phyloP scores from a whole-genome alignment of 2,113 vertebrate species.

The Gavia stellata region DNA sequence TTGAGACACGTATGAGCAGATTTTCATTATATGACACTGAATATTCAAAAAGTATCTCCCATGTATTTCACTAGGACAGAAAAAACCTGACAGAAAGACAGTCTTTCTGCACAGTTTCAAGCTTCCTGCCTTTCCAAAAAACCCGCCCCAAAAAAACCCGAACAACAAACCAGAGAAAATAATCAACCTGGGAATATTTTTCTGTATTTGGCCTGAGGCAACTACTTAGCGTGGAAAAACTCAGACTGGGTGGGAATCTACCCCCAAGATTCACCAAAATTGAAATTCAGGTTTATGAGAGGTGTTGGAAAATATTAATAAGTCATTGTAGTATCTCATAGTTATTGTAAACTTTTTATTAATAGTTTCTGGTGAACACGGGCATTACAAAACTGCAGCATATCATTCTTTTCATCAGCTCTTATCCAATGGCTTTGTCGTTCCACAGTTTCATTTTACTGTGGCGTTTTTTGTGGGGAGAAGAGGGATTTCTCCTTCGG shows the following conservation, averaged over 20 bases:
- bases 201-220: neutral
- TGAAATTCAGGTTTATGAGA: neutral
- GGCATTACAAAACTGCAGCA: neutral
- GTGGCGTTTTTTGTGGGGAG: neutral
- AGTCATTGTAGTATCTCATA: neutral
- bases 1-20: neutral
- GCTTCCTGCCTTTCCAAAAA: neutral
- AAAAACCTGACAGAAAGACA: neutral
- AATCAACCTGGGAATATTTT: neutral
- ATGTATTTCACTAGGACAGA: neutral
- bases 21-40: neutral
- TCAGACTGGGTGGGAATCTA: neutral
- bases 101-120: neutral
- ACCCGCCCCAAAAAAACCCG: rapidly evolving
- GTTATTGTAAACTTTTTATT: neutral
- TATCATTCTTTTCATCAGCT: neutral
- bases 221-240: neutral
- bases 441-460: neutral
- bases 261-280: neutral
- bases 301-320: neutral
- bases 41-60: neutral
- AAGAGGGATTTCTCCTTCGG: neutral
- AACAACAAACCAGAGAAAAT: neutral
- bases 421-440: neutral
- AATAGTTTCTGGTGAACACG: neutral